Evolutionary conservation across 2,113 vertebrate species (phyloP).

Genomic region (Phylloscopus trochiloides): DNA sequence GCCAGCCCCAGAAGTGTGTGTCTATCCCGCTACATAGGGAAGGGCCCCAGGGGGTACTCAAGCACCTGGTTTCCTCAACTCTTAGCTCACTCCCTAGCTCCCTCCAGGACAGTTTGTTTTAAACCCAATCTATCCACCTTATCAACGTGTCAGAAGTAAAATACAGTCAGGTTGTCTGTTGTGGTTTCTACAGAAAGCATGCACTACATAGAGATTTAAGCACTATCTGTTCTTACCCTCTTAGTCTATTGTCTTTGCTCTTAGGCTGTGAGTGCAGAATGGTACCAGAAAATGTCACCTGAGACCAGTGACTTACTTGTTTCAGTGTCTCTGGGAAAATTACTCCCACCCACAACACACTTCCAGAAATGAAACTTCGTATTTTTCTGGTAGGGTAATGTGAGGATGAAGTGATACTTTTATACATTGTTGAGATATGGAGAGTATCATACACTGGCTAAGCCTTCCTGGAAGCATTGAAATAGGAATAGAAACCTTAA

Average conservation of each 20-base stretch:
- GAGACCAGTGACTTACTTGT: background rate
- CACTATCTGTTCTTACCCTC: background rate
- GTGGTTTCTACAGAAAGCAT: background rate
- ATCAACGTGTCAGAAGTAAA: background rate
- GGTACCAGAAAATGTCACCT: background rate
- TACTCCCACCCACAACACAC: background rate
- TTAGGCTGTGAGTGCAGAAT: background rate
- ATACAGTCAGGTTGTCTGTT: background rate
- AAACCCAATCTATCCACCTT: background rate
- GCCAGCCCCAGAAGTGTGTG: accelerated
- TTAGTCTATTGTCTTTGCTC: background rate
- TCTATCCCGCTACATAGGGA: accelerated
- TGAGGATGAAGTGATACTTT: background rate
- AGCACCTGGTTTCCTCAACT: background rate
- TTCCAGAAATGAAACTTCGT: background rate
- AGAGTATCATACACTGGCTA: background rate
- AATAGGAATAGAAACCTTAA: background rate
- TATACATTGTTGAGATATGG: accelerated
- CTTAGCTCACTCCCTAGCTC: background rate
- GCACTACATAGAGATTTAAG: background rate
- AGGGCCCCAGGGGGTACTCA: accelerated
- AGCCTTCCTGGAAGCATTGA: background rate
- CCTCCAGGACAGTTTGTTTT: background rate
- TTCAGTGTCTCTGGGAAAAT: background rate
- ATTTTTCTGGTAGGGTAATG: background rate